Evolutionary conservation across 2,113 vertebrate genomes (phyloP).

Genomic region (Turdus rufiventris): DNA sequence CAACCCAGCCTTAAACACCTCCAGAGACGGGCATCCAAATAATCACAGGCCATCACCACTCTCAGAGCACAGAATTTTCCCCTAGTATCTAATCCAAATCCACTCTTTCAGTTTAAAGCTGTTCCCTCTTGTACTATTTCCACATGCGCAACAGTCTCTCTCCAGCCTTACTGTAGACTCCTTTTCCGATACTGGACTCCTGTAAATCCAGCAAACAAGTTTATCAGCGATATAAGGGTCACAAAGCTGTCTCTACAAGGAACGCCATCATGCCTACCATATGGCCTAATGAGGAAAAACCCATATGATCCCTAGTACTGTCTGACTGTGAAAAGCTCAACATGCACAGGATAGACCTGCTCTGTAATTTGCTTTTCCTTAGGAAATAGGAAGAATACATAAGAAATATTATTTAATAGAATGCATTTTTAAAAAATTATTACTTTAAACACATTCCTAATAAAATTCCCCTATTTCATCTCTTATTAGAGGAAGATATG

Average conservation of each 20-base stretch:
- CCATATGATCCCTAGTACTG: rapidly evolving
- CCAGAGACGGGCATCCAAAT: background rate
- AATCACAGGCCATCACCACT: background rate
- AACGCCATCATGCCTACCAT: background rate
- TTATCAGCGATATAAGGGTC: background rate
- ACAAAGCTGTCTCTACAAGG: background rate
- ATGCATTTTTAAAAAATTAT: background rate
- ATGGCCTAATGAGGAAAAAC: rapidly evolving
- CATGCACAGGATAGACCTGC: background rate
- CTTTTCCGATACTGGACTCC: background rate
- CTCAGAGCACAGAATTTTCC: background rate
- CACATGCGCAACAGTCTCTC: background rate
- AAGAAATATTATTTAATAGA: background rate
- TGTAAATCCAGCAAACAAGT: background rate
- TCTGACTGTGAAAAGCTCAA: rapidly evolving
- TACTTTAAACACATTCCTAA: background rate
- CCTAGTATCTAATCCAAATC: background rate
- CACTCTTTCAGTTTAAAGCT: background rate
- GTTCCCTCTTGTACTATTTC: background rate
- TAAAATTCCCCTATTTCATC: background rate
- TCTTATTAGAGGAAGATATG: background rate
- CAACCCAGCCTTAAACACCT: background rate
- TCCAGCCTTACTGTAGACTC: background rate
- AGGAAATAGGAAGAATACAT: rapidly evolving
- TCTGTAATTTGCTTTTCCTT: background rate